phyloP scores from a whole-genome alignment of 1,140 invertebrate species.

The Achatina immaculata region DNA sequence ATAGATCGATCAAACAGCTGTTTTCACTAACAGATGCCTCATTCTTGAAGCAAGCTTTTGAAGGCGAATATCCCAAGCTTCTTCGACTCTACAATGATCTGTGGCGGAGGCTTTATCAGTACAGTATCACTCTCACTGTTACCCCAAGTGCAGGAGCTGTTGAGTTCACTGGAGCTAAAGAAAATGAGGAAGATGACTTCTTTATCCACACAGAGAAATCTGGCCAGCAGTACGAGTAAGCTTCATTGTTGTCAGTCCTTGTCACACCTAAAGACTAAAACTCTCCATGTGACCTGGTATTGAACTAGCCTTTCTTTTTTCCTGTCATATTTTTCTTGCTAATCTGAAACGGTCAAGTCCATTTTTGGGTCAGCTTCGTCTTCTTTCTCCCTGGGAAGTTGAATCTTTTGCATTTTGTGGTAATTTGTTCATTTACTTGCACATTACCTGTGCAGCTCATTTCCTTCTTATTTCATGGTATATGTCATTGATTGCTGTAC shows the following conservation, averaged over 20 bases:
- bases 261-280: too few species aligned
- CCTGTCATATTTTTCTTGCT: neutral
- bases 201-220: constrained; percentile 53
- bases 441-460: too few species aligned
- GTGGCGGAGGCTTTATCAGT: constrained; percentile 75
- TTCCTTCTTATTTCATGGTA: too few species aligned
- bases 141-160: constrained; percentile 42
- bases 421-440: too few species aligned
- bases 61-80: constrained; percentile 90
- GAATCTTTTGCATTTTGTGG: too few species aligned
- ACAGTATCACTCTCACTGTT: constrained; percentile 56
- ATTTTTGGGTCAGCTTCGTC: too few species aligned
- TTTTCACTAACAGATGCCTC: constrained; percentile 74
- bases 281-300: neutral
- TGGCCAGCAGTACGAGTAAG: constrained; percentile 55
- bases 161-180: constrained; percentile 28
- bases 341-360: too few species aligned
- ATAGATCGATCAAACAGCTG: too few species aligned
- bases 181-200: constrained; percentile 57
- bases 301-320: neutral
- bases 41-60: constrained; percentile 86
- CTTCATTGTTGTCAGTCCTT: too few species aligned
- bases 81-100: constrained; percentile 79
- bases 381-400: too few species aligned
- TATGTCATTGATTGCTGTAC: too few species aligned